Percentiles rank a stretch among this genome's conserved stretches.
These are phyloP conservation scores for Sardinella longiceps DNA, from an alignment of 2,797 vertebrate genomes.

Conservation along the genomic window DNA sequence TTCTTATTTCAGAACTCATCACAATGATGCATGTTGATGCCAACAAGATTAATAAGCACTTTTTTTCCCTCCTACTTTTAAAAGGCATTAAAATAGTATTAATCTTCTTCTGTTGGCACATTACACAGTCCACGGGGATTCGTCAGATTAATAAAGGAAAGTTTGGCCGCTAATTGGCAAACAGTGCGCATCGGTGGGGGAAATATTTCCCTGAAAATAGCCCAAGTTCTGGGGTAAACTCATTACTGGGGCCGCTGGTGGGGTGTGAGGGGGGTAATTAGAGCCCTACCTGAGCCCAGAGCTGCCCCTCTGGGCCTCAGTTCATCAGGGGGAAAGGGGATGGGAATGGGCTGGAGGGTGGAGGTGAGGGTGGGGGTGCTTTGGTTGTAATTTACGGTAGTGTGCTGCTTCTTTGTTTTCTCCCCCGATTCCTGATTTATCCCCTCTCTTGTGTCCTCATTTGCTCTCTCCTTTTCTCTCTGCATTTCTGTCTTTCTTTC, in stretches of 20 bases:
- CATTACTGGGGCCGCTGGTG: not conserved
- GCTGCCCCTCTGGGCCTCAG: not conserved
- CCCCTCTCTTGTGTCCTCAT: not conserved
- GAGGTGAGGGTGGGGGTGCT: not conserved
- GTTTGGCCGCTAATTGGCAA: constrained; percentile 4
- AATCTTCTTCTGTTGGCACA: not conserved
- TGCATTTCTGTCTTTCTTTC: not conserved
- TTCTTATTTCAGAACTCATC: constrained; percentile 6
- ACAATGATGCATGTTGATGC: not conserved
- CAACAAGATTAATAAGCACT: constrained; percentile 17
- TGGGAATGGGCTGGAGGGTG: not conserved
- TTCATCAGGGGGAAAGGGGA: not conserved
- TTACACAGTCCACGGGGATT: not conserved
- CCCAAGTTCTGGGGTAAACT: not conserved
- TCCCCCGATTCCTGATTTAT: not conserved
- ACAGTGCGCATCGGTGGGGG: constrained; percentile 3
- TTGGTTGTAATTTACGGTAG: not conserved
- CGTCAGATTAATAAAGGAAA: constrained; percentile 13
- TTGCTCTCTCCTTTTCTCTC: not conserved
- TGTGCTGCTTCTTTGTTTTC: not conserved
- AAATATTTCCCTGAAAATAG: not conserved
- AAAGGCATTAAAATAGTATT: not conserved
- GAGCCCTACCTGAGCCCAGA: not conserved
- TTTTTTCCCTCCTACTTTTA: not conserved
- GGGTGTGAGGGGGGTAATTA: not conserved